Percentiles rank a stretch among this genome's conserved stretches.
Conservation (phyloP, 2,888 invertebrate genomes). For the Mimas tiliae region DNA sequence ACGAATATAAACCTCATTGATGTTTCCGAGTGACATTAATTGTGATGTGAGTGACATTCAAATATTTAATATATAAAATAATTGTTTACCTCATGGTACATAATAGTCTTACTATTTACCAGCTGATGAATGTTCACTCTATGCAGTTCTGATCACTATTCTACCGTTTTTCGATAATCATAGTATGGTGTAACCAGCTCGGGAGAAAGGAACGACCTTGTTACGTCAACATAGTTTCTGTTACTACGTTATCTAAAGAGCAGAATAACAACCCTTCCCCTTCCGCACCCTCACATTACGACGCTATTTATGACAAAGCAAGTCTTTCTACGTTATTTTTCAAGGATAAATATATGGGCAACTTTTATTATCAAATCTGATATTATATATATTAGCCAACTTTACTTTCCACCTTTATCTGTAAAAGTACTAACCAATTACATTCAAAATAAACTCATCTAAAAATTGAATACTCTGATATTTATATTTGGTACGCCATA, state of each 20-base stretch:
- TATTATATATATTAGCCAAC: too few relatives aligned
- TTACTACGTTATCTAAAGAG: neutral
- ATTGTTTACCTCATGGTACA: too few relatives aligned
- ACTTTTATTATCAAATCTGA: neutral
- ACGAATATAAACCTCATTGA: neutral
- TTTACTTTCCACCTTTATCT: neutral
- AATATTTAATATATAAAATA: neutral
- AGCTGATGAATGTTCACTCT: neutral
- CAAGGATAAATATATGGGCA: neutral
- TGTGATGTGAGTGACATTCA: neutral
- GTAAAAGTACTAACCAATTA: neutral
- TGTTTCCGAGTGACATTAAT: constrained; percentile 3
- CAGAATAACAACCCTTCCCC: neutral
- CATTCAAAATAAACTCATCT: constrained; percentile 3
- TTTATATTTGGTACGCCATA: constrained; percentile 39
- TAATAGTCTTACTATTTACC: too few relatives aligned
- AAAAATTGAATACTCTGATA: constrained; percentile 20
- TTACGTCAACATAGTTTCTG: neutral
- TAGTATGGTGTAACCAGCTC: too few relatives aligned
- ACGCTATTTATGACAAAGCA: neutral
- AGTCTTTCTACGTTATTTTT: neutral
- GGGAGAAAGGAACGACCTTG: neutral
- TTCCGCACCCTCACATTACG: neutral
- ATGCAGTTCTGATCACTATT: too few relatives aligned
- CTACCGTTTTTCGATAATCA: neutral